Conservation (phyloP, 2,113 vertebrate genomes). For the Andinoacara biseriatus region DNA sequence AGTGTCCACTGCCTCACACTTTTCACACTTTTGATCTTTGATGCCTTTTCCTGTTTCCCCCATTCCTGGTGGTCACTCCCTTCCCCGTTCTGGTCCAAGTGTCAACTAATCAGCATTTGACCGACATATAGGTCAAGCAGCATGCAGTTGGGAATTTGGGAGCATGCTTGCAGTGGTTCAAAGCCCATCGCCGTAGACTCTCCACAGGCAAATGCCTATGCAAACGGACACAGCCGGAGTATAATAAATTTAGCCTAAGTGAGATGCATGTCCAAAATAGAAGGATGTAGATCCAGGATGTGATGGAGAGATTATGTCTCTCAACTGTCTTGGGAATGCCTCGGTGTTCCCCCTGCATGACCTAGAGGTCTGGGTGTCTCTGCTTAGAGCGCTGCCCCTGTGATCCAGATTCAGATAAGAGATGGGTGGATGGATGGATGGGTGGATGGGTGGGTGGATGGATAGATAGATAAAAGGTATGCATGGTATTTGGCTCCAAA, state of each 20-base stretch:
- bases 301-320: background rate
- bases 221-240: no score
- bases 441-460: background rate
- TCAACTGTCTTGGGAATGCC: background rate
- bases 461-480: background rate
- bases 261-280: background rate
- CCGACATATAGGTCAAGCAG: background rate
- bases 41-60: no score
- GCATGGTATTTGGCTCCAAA: background rate
- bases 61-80: background rate
- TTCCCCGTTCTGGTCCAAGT: background rate
- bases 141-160: background rate
- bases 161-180: background rate
- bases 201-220: background rate
- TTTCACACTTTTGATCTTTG: no score
- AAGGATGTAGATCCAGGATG: background rate
- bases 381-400: background rate
- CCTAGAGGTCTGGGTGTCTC: background rate
- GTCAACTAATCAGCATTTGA: background rate
- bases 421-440: no score
- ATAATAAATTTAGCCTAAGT: background rate
- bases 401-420: background rate
- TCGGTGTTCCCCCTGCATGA: background rate
- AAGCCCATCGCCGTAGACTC: background rate
- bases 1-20: background rate